phyloP scores from a whole-genome alignment of 2,113 vertebrate species.

The Haemorhous mexicanus region DNA sequence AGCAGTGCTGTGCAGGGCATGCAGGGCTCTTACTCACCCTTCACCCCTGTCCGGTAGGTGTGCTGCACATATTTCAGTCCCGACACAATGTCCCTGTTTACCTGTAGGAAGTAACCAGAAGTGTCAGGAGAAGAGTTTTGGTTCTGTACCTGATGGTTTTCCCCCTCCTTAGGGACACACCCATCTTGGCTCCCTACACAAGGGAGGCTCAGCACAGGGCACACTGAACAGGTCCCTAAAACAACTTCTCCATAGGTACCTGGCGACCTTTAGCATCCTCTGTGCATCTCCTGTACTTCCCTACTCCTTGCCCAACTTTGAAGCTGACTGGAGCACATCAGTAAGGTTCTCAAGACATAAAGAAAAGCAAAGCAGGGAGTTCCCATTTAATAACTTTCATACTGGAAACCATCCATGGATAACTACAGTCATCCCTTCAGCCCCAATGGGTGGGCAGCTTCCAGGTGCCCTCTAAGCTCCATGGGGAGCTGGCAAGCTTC shows the following conservation, averaged over 20 bases:
- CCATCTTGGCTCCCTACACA: neutral
- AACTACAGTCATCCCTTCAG: neutral
- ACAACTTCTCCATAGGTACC: neutral
- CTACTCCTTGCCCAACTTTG: neutral
- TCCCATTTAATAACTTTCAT: neutral
- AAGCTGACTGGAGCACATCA: neutral
- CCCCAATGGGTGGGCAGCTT: neutral
- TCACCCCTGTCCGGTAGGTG: conserved; percentile 76
- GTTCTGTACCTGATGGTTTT: neutral
- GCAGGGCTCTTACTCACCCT: conserved; percentile 70
- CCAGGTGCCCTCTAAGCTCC: neutral
- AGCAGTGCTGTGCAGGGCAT: neutral
- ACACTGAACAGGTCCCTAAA: neutral
- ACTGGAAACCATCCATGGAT: neutral
- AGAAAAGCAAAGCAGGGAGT: neutral
- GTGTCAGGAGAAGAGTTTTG: neutral
- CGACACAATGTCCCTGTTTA: conserved; percentile 80
- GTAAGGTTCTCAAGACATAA: neutral
- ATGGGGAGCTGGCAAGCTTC: neutral
- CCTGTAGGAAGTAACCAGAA: conserved; percentile 58
- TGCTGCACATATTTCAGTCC: conserved; percentile 82
- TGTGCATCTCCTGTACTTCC: neutral
- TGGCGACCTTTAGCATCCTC: neutral
- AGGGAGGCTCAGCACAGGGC: neutral
- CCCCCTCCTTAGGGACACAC: neutral